Base-by-base conservation (phyloP, 2,113 vertebrate genomes). In the Lipophrys pholis region DNA sequence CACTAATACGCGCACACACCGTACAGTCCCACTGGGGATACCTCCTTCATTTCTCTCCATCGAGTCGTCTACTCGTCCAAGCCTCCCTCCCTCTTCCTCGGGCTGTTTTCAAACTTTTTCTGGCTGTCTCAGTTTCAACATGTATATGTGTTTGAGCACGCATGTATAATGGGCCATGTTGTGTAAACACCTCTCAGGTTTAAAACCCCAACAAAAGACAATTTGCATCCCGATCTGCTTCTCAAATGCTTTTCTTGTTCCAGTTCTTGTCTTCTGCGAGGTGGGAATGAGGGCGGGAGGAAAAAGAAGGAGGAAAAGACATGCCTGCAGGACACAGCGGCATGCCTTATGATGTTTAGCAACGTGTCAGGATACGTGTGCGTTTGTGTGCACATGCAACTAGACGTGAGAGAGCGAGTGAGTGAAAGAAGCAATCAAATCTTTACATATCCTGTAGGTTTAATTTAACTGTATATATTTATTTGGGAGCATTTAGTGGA, bases 101-200 rank as follows among this genome's bases (percentile, higher is more conserved):
- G 41, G 30, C 48, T 70, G 69, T 42, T 65, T 14, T 74, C 68
- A 43, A 58, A 14, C 48, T 17, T 68, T 74, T 50, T 50, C 16
- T 56, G 14, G 69, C 43, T n/a, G 36, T 82, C 69, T 85, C 61
- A 48, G n/a, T 77, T 76, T 76, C 51, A 40, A 43, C 12, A 1
- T 64, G 16, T 15, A 17, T 52, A 61, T 86, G 67, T 80, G 76
- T 85, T 84, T 52, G 35, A 79, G 53, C 51, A 8, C 63, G 59
- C 74, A 59, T 51, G 21, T 50, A 64, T 54, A 61, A 79, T 71
- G 53, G 41, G 50, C 48, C 4, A 11, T 87, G 77, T 87, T 89
- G 83, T 88, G 86, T 92, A 89, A 92, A 89, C 75, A 87, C 62
- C 79, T 79, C 77, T 86, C 82, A 66, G 77, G 58, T 85, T 80